Evolutionary conservation across 2,797 vertebrate species (phyloP), one percentile per base, ranked within the genome.

Genomic region (Gastrophryne carolinensis): DNA sequence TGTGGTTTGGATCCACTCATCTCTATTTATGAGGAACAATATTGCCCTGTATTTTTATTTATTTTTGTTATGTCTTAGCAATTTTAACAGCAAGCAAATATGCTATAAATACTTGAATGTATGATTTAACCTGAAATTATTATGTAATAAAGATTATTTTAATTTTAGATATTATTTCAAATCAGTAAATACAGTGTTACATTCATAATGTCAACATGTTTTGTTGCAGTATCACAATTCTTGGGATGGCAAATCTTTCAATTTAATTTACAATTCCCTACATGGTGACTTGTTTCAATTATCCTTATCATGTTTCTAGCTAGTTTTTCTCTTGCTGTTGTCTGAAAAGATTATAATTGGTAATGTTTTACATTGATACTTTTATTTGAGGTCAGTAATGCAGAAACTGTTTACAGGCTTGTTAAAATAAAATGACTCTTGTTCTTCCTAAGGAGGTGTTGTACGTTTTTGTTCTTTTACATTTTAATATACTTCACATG

Each of bases 361-460:
- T 86, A 87, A 86, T 83, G 85, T 62, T 84, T 82, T 88, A 82
- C 87, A 86, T 88, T 49, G 88, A 88, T 84, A 81, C 77, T 85
- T 89, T 91, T 89, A 82, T 88, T 87, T 88, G 81, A 85, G 86
- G 79, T 84, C 85, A 84, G 8, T 82, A 87, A 87, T 89, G 85
- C 86, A 87, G 76, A 83, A 80, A 89, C 83, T 88, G 82, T 89
- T 90, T 90, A 86, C 4, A 80, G 72, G 79, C 82, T 86, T 89
- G 82, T 87, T n/a, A 88, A 84, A 89, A 85, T 87, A 85, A 89
- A 90, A 91, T 89, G 87, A 82, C 81, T 81, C 88, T 84, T 84
- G 81, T 85, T 83, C 84, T 86, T 82, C 82, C 82, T 81, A 74
- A 88, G 86, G 82, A 39, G 58, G 77, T 80, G 32, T 44, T 84